phyloP scores from a whole-genome alignment of 2,888 invertebrate species.

The Idaea straminata region DNA sequence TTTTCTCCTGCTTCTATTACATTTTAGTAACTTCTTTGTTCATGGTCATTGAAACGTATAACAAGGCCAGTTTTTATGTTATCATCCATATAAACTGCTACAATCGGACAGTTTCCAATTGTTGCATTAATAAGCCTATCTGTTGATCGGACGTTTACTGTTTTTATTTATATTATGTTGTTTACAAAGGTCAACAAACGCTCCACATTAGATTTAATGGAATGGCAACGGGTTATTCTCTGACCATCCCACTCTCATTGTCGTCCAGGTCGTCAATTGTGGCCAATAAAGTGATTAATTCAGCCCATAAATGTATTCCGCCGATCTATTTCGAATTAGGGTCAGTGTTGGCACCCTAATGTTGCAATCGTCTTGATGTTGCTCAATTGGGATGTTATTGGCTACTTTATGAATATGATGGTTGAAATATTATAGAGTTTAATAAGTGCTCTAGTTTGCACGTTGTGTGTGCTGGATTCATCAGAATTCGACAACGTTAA shows the following conservation, averaged over 20 bases:
- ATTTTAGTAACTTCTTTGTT: slow-evolving; percentile 7
- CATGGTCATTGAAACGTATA: slow-evolving; percentile 14
- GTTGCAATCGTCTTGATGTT: slow-evolving; percentile 39
- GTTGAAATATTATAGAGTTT: slow-evolving; percentile 37
- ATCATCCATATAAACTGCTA: background rate
- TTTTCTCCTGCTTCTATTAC: background rate
- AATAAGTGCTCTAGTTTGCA: slow-evolving; percentile 31
- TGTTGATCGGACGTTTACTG: slow-evolving; percentile 1
- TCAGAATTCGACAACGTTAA: too few relatives aligned
- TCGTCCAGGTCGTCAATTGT: slow-evolving; percentile 55
- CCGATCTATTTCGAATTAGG: slow-evolving; percentile 71
- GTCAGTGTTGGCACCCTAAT: slow-evolving; percentile 46
- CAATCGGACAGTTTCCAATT: slow-evolving; percentile 22
- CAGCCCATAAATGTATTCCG: slow-evolving; percentile 61
- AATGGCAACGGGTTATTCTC: slow-evolving; percentile 42
- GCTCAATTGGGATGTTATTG: slow-evolving; percentile 49
- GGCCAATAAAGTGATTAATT: slow-evolving; percentile 75
- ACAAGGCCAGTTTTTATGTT: slow-evolving; percentile 17
- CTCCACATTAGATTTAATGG: slow-evolving; percentile 47
- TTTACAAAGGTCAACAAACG: slow-evolving; percentile 49
- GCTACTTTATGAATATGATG: slow-evolving; percentile 47
- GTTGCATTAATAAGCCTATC: slow-evolving; percentile 22
- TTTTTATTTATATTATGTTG: slow-evolving; percentile 3
- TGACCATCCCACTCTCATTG: slow-evolving; percentile 52
- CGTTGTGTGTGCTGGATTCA: slow-evolving; percentile 11